Base-by-base conservation (phyloP, 2,888 invertebrate species). In the Acronicta alni region DNA sequence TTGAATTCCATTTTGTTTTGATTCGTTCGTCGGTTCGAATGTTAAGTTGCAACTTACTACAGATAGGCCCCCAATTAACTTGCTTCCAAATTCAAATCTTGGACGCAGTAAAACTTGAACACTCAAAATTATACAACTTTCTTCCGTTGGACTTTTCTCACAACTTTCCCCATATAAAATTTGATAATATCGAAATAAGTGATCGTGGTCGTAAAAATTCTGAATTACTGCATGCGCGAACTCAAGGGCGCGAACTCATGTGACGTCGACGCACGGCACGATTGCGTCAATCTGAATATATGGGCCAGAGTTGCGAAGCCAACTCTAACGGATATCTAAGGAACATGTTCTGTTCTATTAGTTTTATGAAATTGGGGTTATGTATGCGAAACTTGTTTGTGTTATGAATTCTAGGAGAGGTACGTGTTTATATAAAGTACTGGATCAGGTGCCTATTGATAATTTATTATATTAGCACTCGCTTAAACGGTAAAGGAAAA, bases 241-340 rank as follows among this genome's bases (percentile, higher is more conserved):
- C 41, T 56, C 71, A 73, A 77, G 63, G 77, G 74, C 70, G 23
- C 17, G 32, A 41, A n/a, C 41, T 56, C 71, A 73, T 73, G 63
- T 74, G 74, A n/a, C n/a, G n/a, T n/a, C 70, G 51, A 65, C 54
- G 46, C 45, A 52, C 44, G 46, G 17, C 51, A 42, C 26, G 55
- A 64, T 77, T 73, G 51, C 75, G 77, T 71, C 74, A 75, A 55
- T 62, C 37, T 43, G 15, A 61, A 62, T 62, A 72, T 65, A 67
- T 75, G 67, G 71, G 74, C 62, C 74, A 75, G 53, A 57, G 43
- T 23, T 58, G 46, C 54, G 56, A 59, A 56, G 46, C 51, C 35
- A 18, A 54, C 56, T 49, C 55, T 63, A 45, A 56, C 71, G 65
- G 67, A 76, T 59, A 74, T 64, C 43, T 61, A 64, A 62, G 43